A percentile compares a stretch with the other conserved stretches of the same genome.
Evolutionary conservation across 2,797 vertebrate species (phyloP).

Genomic region (Premnoplex brunnescens): DNA sequence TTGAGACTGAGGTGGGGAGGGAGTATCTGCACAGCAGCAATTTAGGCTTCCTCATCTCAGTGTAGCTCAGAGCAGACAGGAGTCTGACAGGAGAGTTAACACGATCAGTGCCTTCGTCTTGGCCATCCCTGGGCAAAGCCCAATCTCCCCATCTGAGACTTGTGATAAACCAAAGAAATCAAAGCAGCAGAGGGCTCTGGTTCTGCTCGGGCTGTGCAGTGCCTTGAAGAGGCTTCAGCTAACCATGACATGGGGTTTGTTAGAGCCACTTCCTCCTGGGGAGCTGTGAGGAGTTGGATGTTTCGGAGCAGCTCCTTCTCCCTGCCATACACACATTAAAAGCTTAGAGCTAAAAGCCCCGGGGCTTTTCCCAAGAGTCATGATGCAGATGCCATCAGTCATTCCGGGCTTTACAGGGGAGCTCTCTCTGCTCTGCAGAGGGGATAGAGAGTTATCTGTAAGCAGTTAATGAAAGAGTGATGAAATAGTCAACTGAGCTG

Average conservation of each 20-base stretch:
- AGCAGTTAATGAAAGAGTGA: background rate
- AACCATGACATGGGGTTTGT: background rate
- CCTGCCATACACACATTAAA: background rate
- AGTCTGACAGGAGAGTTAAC: background rate
- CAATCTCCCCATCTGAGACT: background rate
- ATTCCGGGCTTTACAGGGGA: background rate
- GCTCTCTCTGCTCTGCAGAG: background rate
- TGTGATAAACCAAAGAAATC: background rate
- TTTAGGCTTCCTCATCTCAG: background rate
- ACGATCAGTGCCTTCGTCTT: background rate
- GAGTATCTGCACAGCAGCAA: background rate
- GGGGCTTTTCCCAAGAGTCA: background rate
- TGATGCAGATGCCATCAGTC: background rate
- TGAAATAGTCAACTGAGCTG: background rate
- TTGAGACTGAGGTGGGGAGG: background rate
- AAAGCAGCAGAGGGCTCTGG: background rate
- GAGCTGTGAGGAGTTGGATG: background rate
- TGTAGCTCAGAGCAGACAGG: background rate
- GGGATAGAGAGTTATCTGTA: background rate
- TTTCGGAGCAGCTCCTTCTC: background rate
- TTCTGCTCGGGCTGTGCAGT: background rate
- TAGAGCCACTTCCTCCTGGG: background rate
- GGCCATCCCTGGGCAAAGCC: background rate
- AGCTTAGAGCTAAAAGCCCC: background rate
- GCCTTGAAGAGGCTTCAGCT: background rate